Evolutionary conservation across 2,797 vertebrate species (phyloP).

Genomic region (Typhlichthys subterraneus): DNA sequence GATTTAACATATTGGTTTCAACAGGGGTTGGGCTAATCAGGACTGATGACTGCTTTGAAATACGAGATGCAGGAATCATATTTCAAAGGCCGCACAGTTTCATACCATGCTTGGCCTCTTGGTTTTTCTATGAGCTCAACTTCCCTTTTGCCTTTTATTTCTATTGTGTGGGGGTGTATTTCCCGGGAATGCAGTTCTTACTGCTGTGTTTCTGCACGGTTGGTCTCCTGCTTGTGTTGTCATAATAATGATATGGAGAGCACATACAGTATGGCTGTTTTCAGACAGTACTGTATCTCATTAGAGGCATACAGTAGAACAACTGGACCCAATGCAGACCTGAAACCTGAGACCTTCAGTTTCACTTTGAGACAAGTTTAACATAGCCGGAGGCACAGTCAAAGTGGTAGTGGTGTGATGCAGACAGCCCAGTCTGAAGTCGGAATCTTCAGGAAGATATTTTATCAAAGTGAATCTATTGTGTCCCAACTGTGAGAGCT

Average conservation of each 20-base stretch:
- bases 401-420: slow-evolving; percentile 63
- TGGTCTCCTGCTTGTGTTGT: slow-evolving; percentile 5
- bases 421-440: slow-evolving; percentile 48
- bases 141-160: no score
- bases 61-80: slow-evolving; percentile 30
- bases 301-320: slow-evolving; percentile 11
- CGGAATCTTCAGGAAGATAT: slow-evolving; percentile 58
- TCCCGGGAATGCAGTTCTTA: no score
- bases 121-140: no score
- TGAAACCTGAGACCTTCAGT: slow-evolving; percentile 47
- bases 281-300: background rate
- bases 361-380: slow-evolving; percentile 65
- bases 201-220: no score
- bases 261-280: slow-evolving; percentile 21
- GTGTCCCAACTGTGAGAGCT: slow-evolving; percentile 25
- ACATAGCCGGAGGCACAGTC: slow-evolving; percentile 49
- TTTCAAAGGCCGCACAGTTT: slow-evolving; percentile 53
- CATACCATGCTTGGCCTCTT: slow-evolving; percentile 23
- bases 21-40: slow-evolving; percentile 37
- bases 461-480: slow-evolving; percentile 66
- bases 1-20: slow-evolving; percentile 29
- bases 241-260: background rate
- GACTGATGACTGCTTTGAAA: slow-evolving; percentile 46
- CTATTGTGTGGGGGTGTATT: no score
- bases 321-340: slow-evolving; percentile 38